These are phyloP conservation scores for Leptodactylus fuscus DNA, from an alignment of 2,113 vertebrate species.

Conservation along the genomic window DNA sequence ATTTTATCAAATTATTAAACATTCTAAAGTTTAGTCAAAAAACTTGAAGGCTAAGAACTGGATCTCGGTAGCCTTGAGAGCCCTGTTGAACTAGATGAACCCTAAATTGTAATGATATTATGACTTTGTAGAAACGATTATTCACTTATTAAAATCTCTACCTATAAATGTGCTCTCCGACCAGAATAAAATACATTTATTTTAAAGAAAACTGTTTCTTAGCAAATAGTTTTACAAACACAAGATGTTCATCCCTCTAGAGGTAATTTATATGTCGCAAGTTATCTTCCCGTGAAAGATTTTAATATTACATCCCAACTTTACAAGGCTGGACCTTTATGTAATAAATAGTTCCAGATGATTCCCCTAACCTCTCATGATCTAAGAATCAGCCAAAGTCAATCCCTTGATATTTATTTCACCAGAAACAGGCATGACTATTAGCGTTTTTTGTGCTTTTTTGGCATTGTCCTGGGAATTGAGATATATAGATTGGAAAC, in stretches of 20 bases:
- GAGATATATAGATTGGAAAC: constrained; percentile 14
- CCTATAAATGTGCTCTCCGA: neutral
- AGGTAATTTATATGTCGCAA: constrained; percentile 28
- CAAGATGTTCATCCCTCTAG: constrained; percentile 21
- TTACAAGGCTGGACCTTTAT: constrained; percentile 40
- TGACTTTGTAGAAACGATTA: neutral
- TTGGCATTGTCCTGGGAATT: constrained; percentile 41
- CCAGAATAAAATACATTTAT: neutral
- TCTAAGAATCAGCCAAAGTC: constrained; percentile 27
- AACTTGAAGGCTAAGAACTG: neutral
- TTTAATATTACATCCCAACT: constrained; percentile 52
- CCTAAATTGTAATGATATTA: neutral
- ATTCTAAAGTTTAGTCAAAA: neutral
- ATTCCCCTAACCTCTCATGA: constrained; percentile 30
- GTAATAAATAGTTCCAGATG: constrained; percentile 48
- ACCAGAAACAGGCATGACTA: constrained; percentile 51
- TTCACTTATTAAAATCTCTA: no score
- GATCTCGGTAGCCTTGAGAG: neutral
- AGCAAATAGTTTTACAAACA: neutral
- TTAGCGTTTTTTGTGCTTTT: constrained; percentile 6
- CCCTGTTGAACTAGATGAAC: neutral
- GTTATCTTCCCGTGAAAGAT: constrained; percentile 40
- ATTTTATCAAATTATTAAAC: neutral
- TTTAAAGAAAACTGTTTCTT: constrained; percentile 9
- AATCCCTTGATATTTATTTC: constrained; percentile 45